phyloP scores from a whole-genome alignment of 2,113 vertebrate species.

The western clawed frog (Xenopus tropicalis) region DNA sequence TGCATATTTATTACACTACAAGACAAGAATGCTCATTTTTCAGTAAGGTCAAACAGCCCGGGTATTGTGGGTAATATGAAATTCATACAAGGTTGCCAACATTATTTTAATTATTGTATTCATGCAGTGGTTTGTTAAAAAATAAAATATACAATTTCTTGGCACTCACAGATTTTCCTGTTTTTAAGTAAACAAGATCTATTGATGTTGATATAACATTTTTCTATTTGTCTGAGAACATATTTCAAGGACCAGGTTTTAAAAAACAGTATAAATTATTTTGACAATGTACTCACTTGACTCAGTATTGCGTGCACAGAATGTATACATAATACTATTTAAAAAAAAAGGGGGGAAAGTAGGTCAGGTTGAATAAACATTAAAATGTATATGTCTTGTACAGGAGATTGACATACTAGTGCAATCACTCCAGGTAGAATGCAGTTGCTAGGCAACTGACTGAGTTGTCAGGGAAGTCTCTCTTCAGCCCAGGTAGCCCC shows the following conservation, averaged over 20 bases:
- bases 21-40: conserved; percentile 27
- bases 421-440: background rate
- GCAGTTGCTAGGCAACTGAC: background rate
- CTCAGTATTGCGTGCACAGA: too few relatives aligned
- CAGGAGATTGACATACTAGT: too few relatives aligned
- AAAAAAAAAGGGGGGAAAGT: too few relatives aligned
- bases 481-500: too few relatives aligned
- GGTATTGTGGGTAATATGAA: conserved; percentile 13
- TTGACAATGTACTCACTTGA: too few relatives aligned
- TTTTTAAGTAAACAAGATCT: conserved; percentile 10
- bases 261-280: too few relatives aligned
- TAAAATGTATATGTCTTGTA: too few relatives aligned
- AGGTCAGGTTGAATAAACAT: too few relatives aligned
- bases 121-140: conserved; percentile 18
- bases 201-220: conserved; percentile 19
- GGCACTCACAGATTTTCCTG: conserved; percentile 1
- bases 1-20: conserved; percentile 28
- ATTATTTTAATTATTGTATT: conserved; percentile 35
- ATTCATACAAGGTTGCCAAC: background rate
- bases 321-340: too few relatives aligned
- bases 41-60: conserved; percentile 21
- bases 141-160: conserved; percentile 7
- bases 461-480: too few relatives aligned
- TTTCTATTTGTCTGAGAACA: too few relatives aligned
- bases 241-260: too few relatives aligned